These are phyloP conservation scores for Anas bernieri DNA, from an alignment of 2,797 vertebrate genomes.

Conservation along the genomic window DNA sequence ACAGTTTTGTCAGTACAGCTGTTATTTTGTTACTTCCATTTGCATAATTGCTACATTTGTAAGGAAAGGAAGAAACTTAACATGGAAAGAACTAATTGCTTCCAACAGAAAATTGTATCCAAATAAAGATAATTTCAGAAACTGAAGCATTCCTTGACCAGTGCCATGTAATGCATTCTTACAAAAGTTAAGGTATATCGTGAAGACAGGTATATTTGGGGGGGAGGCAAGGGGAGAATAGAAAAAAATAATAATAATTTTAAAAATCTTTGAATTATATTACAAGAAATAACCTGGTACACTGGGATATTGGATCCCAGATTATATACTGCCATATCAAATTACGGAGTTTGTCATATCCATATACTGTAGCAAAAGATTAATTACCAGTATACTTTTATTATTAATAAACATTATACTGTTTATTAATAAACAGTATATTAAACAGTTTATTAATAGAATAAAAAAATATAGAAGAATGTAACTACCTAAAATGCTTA, in stretches of 20 bases:
- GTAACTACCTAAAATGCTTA: neutral
- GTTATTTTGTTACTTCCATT: neutral
- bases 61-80: neutral
- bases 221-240: neutral
- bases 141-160: neutral
- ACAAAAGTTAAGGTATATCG: neutral
- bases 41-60: neutral
- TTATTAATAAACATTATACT: neutral
- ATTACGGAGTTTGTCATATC: neutral
- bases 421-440: neutral
- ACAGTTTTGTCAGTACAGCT: neutral
- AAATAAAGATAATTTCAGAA: neutral
- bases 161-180: neutral
- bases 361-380: neutral
- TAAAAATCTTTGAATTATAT: neutral
- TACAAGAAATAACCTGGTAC: neutral
- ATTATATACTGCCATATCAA: neutral
- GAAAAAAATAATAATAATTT: neutral
- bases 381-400: neutral
- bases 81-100: neutral
- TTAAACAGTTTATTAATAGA: neutral
- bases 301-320: neutral
- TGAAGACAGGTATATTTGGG: neutral
- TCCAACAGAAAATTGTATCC: neutral
- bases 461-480: neutral